A percentile compares a stretch with the other conserved stretches of the same genome.
Conservation (phyloP, 2,888 invertebrate species). For the Lithophane semibrunnea region DNA sequence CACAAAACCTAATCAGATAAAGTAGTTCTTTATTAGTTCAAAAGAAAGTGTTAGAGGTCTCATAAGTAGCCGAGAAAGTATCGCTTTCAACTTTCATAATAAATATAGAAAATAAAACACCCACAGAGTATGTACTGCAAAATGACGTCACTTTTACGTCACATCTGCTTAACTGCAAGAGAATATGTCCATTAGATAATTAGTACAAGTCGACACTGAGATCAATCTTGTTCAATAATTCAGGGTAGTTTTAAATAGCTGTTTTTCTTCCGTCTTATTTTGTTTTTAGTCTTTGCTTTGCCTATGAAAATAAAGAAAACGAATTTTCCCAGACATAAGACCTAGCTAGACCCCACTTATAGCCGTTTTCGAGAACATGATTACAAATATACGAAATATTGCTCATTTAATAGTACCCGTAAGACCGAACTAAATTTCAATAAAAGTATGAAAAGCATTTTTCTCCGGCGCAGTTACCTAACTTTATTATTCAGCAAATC, state of each 20-base stretch:
- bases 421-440: background rate
- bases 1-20: slow-evolving; percentile 32
- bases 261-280: background rate
- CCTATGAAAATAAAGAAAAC: too few species aligned
- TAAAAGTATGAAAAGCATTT: slow-evolving; percentile 7
- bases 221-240: slow-evolving; percentile 13
- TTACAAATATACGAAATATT: too few species aligned
- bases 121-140: background rate
- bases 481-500: slow-evolving; percentile 1
- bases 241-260: background rate
- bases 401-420: too few species aligned
- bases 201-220: background rate
- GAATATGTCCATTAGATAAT: slow-evolving; percentile 29
- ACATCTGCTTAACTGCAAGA: slow-evolving; percentile 3
- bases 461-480: background rate
- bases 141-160: slow-evolving; percentile 31
- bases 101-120: slow-evolving; percentile 31
- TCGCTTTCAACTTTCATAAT: slow-evolving; percentile 26
- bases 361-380: too few species aligned
- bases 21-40: slow-evolving; percentile 31
- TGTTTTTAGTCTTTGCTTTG: background rate
- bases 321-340: too few species aligned
- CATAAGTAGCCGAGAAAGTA: background rate
- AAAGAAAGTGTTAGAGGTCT: slow-evolving; percentile 14
- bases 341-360: too few species aligned